Conservation (phyloP, 2,888 invertebrate species). For the Drosophila subsilvestris region DNA sequence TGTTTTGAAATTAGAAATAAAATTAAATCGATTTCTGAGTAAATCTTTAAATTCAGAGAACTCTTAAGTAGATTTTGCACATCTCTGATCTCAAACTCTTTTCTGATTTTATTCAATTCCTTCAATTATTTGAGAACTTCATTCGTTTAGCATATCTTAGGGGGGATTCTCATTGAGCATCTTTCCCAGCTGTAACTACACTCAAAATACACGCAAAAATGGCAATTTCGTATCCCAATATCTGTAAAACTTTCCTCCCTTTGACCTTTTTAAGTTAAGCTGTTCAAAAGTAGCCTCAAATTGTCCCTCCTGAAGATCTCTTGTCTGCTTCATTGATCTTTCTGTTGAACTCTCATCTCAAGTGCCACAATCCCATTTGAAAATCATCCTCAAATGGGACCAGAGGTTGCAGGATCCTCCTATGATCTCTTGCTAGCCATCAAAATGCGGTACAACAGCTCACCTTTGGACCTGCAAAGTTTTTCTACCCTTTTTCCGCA, state of each 20-base stretch:
- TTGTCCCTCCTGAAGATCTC: slow-evolving; percentile 4
- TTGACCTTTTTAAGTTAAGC: slow-evolving; percentile 2
- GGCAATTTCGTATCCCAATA: fast-evolving
- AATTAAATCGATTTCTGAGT: too few species aligned
- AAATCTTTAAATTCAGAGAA: too few species aligned
- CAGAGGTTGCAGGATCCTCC: not conserved
- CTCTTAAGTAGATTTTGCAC: too few species aligned
- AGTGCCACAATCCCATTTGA: slow-evolving; percentile 26
- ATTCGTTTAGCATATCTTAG: too few species aligned
- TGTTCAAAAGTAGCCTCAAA: not conserved
- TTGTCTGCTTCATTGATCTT: slow-evolving; percentile 22
- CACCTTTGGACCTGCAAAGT: slow-evolving; percentile 6
- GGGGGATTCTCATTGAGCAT: too few species aligned
- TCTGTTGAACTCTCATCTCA: slow-evolving; percentile 3
- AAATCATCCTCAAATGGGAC: slow-evolving; percentile 7
- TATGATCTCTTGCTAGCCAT: slow-evolving; percentile 3
- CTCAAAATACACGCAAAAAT: too few species aligned
- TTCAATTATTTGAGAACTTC: too few species aligned
- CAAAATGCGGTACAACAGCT: not conserved
- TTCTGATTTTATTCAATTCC: too few species aligned
- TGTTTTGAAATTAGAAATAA: too few species aligned
- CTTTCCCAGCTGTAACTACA: too few species aligned
- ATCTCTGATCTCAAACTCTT: too few species aligned
- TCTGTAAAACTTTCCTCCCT: not conserved
- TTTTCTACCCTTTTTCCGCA: not conserved